Percentiles rank a stretch among this genome's conserved stretches.
Evolutionary conservation across 2,888 invertebrate species (phyloP).

Genomic region (Melanostoma scalare): DNA sequence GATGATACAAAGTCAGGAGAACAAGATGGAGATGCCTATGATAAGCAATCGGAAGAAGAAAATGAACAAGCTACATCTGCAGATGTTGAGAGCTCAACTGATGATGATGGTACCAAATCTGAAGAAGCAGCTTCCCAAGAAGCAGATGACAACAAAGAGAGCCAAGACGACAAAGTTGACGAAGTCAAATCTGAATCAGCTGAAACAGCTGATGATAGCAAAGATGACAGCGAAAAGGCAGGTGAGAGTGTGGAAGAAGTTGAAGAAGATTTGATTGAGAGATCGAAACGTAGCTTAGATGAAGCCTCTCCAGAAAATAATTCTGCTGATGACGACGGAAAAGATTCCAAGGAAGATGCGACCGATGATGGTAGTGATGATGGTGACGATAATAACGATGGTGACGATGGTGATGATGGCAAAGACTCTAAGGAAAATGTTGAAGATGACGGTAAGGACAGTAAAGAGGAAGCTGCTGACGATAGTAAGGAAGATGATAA

Average conservation of each 20-base stretch:
- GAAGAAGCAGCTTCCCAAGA: conserved; percentile 77
- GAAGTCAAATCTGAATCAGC: conserved; percentile 41
- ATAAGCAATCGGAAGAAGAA: conserved; percentile 76
- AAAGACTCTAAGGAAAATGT: conserved; percentile 75
- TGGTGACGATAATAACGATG: conserved; percentile 76
- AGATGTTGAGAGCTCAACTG: conserved; percentile 80
- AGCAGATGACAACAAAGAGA: conserved; percentile 82
- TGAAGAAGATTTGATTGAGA: conserved; percentile 71
- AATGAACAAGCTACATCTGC: conserved; percentile 80
- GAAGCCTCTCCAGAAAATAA: conserved; percentile 79
- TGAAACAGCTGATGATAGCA: conserved; percentile 76
- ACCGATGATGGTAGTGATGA: conserved; percentile 75
- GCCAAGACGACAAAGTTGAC: conserved; percentile 78
- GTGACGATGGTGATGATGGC: conserved; percentile 78
- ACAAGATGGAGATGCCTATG: conserved; percentile 74
- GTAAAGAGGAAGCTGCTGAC: conserved; percentile 77
- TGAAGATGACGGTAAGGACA: conserved; percentile 76
- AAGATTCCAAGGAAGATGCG: conserved; percentile 76
- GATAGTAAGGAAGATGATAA: conserved; percentile 57
- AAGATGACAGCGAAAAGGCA: conserved; percentile 75
- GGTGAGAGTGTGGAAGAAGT: conserved; percentile 78
- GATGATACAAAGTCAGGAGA: conserved; percentile 78
- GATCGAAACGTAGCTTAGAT: conserved; percentile 76
- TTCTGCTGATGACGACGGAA: conserved; percentile 78
- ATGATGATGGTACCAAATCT: conserved; percentile 74